Percentiles rank a stretch among this genome's conserved stretches.
Evolutionary conservation across 2,113 vertebrate genomes (phyloP).

Genomic region (Fregetta grallaria): DNA sequence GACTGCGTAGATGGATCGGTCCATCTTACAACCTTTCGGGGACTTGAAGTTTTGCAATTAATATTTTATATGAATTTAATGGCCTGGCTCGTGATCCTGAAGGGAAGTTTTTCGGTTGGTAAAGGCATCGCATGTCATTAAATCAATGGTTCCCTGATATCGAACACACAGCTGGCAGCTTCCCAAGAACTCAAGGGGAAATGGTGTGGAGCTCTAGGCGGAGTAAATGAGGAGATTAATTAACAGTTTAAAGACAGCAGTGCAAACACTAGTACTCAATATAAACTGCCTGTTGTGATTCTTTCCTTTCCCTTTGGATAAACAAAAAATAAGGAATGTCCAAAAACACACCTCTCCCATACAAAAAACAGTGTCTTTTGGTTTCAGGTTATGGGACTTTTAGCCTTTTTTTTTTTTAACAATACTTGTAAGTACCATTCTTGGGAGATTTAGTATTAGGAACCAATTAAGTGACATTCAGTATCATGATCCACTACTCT

Average conservation of each 20-base stretch:
- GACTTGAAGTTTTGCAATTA: background rate
- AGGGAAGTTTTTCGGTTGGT: background rate
- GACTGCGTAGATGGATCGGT: rapidly evolving
- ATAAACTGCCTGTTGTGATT: background rate
- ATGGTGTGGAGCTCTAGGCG: background rate
- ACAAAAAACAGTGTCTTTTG: rapidly evolving
- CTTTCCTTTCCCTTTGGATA: conserved; percentile 7
- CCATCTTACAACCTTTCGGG: rapidly evolving
- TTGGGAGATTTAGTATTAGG: background rate
- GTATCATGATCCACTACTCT: rapidly evolving
- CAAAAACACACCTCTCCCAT: background rate
- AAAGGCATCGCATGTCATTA: background rate
- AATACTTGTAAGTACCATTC: background rate
- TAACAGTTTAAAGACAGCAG: background rate
- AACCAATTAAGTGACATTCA: background rate
- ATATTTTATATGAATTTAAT: background rate
- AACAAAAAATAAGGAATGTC: background rate
- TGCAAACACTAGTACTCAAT: background rate
- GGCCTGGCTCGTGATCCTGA: background rate
- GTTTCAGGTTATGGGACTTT: background rate
- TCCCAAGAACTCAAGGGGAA: background rate
- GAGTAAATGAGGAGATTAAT: background rate
- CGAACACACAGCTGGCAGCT: conserved; percentile 7
- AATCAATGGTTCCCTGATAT: conserved; percentile 6
- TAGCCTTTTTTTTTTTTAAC: background rate